A percentile compares a stretch with the other conserved stretches of the same genome.
These are phyloP conservation scores for Lithobius niger DNA, from an alignment of 1,140 invertebrate genomes.

Conservation along the genomic window DNA sequence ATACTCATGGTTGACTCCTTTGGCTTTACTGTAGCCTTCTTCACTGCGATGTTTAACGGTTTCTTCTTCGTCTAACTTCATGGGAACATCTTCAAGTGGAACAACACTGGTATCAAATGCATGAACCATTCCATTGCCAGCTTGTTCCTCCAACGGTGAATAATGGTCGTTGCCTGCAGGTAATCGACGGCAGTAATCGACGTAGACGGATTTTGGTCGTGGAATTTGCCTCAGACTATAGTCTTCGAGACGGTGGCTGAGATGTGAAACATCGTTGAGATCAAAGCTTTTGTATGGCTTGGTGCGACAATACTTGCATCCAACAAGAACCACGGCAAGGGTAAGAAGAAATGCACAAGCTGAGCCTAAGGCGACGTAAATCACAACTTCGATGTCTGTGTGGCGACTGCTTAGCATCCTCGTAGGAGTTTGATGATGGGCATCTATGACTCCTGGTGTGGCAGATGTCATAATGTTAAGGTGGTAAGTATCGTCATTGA, in stretches of 20 bases:
- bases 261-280: constrained; percentile 3
- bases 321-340: not conserved
- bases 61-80: not conserved
- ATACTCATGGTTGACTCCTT: not conserved
- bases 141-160: constrained; percentile 13
- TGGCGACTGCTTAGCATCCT: not conserved
- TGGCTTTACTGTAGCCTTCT: not conserved
- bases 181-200: constrained; percentile 15
- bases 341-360: constrained; percentile 3
- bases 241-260: constrained; percentile 16
- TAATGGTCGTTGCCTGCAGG: constrained; percentile 12
- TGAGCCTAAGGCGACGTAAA: constrained; percentile 8
- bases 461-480: not conserved
- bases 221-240: constrained; percentile 18
- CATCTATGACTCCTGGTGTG: not conserved
- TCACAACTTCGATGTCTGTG: constrained; percentile 7
- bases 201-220: constrained; percentile 14
- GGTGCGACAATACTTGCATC: constrained; percentile 7
- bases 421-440: not conserved
- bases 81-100: constrained; percentile 16
- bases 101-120: constrained; percentile 20
- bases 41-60: not conserved
- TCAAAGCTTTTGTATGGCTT: constrained; percentile 3
- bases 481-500: not conserved
- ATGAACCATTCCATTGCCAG: constrained; percentile 14